These are phyloP conservation scores for Propithecus deckenii DNA, from an alignment of 2,797 vertebrate genomes.

Conservation along the genomic window DNA sequence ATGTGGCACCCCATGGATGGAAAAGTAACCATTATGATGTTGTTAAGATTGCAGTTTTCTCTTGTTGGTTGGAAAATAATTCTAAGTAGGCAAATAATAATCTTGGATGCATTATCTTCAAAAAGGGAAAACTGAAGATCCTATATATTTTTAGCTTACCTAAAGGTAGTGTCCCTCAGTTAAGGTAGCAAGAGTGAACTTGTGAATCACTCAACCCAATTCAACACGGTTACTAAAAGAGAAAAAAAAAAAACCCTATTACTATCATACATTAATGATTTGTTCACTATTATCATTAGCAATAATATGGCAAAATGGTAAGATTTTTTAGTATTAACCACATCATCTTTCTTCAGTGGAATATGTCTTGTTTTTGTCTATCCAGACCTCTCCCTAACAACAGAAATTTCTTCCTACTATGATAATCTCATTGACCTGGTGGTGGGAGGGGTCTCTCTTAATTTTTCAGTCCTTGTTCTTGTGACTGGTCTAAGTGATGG, in stretches of 20 bases:
- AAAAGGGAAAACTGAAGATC: neutral
- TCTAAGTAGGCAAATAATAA: neutral
- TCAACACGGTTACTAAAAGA: neutral
- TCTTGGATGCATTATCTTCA: neutral
- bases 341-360: neutral
- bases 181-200: neutral
- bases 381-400: neutral
- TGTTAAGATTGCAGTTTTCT: slow-evolving; percentile 3
- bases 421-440: neutral
- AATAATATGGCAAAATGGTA: neutral
- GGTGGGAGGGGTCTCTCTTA: neutral
- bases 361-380: neutral
- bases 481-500: neutral
- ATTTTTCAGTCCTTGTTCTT: neutral
- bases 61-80: slow-evolving; percentile 6
- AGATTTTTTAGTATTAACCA: neutral
- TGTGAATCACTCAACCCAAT: neutral
- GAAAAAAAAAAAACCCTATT: neutral
- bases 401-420: neutral
- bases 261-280: neutral
- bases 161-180: neutral
- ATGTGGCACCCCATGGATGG: neutral
- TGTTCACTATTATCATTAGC: neutral
- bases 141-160: neutral
- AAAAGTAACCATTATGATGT: slow-evolving; percentile 23